Evolutionary conservation across 1,140 invertebrate genomes (phyloP), one percentile per base, ranked within the genome.

Genomic region (Thaumetopoea pityocampa): DNA sequence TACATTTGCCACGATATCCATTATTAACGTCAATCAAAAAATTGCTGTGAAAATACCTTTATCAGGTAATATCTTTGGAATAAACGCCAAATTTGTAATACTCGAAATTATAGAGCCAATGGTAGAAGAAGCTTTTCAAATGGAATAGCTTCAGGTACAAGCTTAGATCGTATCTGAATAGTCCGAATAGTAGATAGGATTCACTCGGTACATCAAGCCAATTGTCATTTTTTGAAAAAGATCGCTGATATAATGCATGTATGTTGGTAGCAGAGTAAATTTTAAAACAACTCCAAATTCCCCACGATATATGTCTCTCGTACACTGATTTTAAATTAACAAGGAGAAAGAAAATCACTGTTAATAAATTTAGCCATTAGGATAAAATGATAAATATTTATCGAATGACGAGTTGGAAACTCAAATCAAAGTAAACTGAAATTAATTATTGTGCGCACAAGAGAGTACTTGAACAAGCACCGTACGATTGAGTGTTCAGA

Each of bases 141-240:
- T 60, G 54, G 46, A 61, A 56, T 48, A 67, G 10, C 37, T 81
- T 79, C 30, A 67, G 45, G 34, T 50, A 47, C 5, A 61, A 62
- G 10, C 52, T 54, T 73, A 80, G 43, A 81, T 85, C 79, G 88
- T 89, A 88, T 89, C 87, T 46, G 87, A 88, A 51, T 89, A 89
- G 61, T 89, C 88, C 24, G 88, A 89, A 72, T 89, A 89, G 65
- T 89, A 89, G 54, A 89, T 89, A 42, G 88, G 88, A 68, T 89
- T 88, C 36, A 88, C 77, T 52, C 87, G 83, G 62, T 83, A 89
- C 79, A 80, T 83, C 28, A 87, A 65, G 52, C 67, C 74, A 67
- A 88, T 82, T 60, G 68, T 83, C 87, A 89, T 89, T 82, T 84
- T 87, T 77, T 85, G 78, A 27, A 76, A 29, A 12, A 78, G 24